Conservation (phyloP, 2,888 invertebrate species). For the Prosapia bicincta region DNA sequence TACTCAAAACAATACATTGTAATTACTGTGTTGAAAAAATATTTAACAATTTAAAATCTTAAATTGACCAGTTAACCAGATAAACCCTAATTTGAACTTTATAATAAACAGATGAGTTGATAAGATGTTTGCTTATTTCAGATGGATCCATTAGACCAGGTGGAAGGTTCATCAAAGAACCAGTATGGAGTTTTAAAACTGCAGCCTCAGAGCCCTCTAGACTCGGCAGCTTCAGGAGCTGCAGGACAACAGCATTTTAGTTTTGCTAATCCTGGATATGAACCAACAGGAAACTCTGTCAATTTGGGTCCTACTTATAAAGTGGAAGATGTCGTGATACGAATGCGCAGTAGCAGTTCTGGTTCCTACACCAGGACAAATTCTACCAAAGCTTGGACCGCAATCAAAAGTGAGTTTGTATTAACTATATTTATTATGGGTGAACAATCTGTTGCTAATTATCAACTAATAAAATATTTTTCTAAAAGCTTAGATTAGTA, state of each 20-base stretch:
- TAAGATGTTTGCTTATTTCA: slow-evolving; percentile 41
- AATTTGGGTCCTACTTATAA: slow-evolving; percentile 41
- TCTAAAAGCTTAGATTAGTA: too few relatives aligned
- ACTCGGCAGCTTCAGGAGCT: slow-evolving; percentile 41
- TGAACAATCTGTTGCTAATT: too few relatives aligned
- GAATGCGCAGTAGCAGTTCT: slow-evolving; percentile 34
- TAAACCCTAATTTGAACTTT: too few relatives aligned
- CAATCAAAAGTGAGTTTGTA: slow-evolving; percentile 50
- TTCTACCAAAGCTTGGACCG: slow-evolving; percentile 50
- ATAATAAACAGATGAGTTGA: too few relatives aligned
- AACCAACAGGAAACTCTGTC: slow-evolving; percentile 55
- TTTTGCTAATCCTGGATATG: slow-evolving; percentile 82
- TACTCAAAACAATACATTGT: too few relatives aligned
- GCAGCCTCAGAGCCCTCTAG: slow-evolving; percentile 53
- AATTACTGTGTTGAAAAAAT: too few relatives aligned
- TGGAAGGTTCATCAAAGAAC: slow-evolving; percentile 48
- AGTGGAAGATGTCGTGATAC: slow-evolving; percentile 68
- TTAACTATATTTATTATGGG: background rate
- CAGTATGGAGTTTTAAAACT: slow-evolving; percentile 75
- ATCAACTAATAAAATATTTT: too few relatives aligned
- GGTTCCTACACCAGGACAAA: slow-evolving; percentile 43
- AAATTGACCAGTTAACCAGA: too few relatives aligned
- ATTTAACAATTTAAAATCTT: too few relatives aligned
- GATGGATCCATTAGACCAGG: slow-evolving; percentile 60
- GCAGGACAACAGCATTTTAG: slow-evolving; percentile 63